Evolutionary conservation across 2,888 invertebrate genomes (phyloP).

Genomic region (Zygogramma bicolorata): DNA sequence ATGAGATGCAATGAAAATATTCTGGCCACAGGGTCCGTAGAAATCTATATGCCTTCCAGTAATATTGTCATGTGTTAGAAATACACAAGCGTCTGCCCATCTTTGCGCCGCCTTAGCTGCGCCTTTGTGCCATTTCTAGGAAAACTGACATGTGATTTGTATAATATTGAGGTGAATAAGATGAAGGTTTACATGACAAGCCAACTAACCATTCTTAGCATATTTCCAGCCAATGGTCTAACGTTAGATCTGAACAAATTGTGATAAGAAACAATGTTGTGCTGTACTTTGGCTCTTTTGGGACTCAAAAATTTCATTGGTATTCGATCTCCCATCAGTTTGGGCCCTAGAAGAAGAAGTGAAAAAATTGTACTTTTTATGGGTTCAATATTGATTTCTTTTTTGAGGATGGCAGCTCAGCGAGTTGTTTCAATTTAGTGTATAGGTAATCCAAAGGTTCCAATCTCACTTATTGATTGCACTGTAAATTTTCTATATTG

Average conservation of each 20-base stretch:
- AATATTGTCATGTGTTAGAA: slow-evolving; percentile 77
- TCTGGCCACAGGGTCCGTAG: slow-evolving; percentile 83
- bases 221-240: slow-evolving; percentile 81
- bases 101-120: slow-evolving; percentile 80
- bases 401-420: too few species aligned
- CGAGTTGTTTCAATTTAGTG: too few species aligned
- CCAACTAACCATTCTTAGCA: slow-evolving; percentile 77
- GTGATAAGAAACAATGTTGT: slow-evolving; percentile 81
- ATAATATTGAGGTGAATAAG: neutral
- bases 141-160: slow-evolving; percentile 34
- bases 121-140: slow-evolving; percentile 79
- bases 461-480: too few species aligned
- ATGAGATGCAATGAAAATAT: slow-evolving; percentile 83
- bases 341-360: slow-evolving; percentile 67
- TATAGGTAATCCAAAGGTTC: too few species aligned
- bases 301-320: slow-evolving; percentile 71
- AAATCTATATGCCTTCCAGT: slow-evolving; percentile 75
- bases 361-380: neutral
- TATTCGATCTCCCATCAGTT: slow-evolving; percentile 71
- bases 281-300: slow-evolving; percentile 72
- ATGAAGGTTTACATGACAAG: neutral
- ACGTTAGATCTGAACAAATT: slow-evolving; percentile 83
- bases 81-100: slow-evolving; percentile 80
- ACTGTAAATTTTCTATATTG: too few species aligned
- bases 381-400: neutral